These are phyloP conservation scores for Loxodonta africana DNA, from an alignment of 2,113 vertebrate species.

Conservation along the genomic window DNA sequence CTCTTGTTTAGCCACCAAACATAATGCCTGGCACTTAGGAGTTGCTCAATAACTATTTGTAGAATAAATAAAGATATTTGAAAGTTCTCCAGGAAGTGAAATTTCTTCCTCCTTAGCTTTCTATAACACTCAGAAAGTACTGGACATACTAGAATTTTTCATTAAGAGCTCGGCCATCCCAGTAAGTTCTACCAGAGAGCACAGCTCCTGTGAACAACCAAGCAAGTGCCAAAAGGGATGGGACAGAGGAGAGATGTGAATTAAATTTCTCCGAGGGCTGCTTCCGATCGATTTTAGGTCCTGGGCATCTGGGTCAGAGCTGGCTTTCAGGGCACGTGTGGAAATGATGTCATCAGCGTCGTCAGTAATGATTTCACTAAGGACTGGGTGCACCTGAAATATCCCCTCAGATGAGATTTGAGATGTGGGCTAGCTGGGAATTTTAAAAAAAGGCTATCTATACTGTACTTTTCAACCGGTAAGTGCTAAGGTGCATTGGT, in stretches of 20 bases:
- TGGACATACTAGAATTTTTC: conserved; percentile 47
- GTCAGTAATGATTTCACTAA: conserved; percentile 70
- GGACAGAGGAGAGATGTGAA: conserved; percentile 25
- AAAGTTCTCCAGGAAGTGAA: background rate
- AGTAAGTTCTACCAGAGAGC: background rate
- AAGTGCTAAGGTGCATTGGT: background rate
- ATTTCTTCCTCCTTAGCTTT: background rate
- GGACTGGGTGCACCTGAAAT: conserved; percentile 23
- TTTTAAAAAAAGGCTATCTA: background rate
- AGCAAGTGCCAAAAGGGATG: background rate
- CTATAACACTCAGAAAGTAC: background rate
- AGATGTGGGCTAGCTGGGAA: background rate
- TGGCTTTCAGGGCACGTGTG: conserved; percentile 69
- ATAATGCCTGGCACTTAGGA: background rate
- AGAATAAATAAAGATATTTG: background rate
- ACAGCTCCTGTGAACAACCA: background rate
- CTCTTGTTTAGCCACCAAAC: background rate
- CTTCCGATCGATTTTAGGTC: conserved; percentile 73
- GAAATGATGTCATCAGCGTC: conserved; percentile 72
- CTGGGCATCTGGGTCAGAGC: conserved; percentile 78
- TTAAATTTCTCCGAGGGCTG: conserved; percentile 43
- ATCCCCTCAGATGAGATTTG: conserved; percentile 6
- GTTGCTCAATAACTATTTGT: background rate
- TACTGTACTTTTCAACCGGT: conserved; percentile 3
- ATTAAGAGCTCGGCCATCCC: background rate